Conservation (phyloP, 2,888 invertebrate genomes). For the Exephanes ischioxanthus region DNA sequence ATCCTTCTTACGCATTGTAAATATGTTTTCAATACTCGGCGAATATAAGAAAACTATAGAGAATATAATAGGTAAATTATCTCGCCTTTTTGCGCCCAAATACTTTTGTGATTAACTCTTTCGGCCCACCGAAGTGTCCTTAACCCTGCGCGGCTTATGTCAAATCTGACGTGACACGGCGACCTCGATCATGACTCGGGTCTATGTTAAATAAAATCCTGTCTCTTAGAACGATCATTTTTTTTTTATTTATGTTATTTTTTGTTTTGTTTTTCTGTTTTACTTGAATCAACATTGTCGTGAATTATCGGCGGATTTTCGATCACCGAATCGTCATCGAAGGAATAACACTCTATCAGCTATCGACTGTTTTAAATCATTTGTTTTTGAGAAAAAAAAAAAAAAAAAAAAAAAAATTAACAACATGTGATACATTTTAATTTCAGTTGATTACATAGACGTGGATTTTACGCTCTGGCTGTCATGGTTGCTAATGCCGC, state of each 20-base stretch:
- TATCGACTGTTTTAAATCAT: too few species aligned
- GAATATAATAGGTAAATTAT: constrained; percentile 77
- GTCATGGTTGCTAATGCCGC: constrained; percentile 93
- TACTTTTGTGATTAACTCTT: constrained; percentile 11
- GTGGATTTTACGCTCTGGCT: constrained; percentile 94
- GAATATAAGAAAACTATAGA: constrained; percentile 75
- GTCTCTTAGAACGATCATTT: not conserved
- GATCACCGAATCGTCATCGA: too few species aligned
- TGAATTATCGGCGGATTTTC: too few species aligned
- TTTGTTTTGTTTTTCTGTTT: not conserved
- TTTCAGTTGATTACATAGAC: constrained; percentile 92
- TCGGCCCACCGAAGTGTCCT: constrained; percentile 7
- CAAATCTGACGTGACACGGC: constrained; percentile 33
- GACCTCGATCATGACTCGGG: too few species aligned
- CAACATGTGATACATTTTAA: constrained; percentile 59
- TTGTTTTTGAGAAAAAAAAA: not conserved
- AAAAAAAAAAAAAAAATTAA: not conserved
- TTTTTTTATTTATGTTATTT: constrained; percentile 33
- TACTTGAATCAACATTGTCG: too few species aligned
- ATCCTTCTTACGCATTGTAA: constrained; percentile 56
- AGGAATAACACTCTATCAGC: not conserved
- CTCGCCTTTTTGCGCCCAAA: not conserved
- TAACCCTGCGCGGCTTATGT: constrained; percentile 57
- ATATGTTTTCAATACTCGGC: constrained; percentile 77
- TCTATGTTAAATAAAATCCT: too few species aligned